Percentiles rank a stretch among this genome's conserved stretches.
These are phyloP conservation scores for Momotus momota DNA, from an alignment of 2,797 vertebrate genomes.

Conservation along the genomic window DNA sequence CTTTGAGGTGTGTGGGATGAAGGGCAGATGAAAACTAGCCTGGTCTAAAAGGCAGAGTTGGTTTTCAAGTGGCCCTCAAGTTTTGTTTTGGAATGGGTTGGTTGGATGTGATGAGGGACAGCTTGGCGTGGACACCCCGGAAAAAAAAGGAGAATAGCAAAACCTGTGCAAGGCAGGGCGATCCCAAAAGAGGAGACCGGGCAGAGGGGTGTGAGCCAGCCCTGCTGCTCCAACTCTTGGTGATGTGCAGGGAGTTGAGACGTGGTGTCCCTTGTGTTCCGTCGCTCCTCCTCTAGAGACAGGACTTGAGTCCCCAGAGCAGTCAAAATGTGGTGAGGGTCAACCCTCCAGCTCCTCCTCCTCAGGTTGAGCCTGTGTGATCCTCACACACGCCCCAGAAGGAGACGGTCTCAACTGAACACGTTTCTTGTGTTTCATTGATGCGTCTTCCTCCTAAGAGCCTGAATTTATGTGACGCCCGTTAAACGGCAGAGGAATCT, in stretches of 20 bases:
- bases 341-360: neutral
- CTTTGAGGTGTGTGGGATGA: neutral
- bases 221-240: no score
- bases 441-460: neutral
- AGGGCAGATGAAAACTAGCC: neutral
- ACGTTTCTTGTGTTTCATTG: neutral
- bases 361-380: neutral
- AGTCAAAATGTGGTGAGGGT: neutral
- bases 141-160: neutral
- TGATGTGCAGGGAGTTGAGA: neutral
- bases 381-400: neutral
- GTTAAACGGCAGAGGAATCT: neutral
- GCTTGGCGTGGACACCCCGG: neutral
- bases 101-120: neutral
- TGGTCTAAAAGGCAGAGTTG: neutral
- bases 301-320: accelerated
- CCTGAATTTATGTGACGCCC: neutral
- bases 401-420: neutral
- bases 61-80: neutral
- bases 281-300: accelerated
- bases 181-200: neutral
- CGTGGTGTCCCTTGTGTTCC: neutral
- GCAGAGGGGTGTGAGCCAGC: neutral
- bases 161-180: accelerated
- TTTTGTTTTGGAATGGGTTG: neutral